These are phyloP conservation scores for Elmis aenea DNA, from an alignment of 2,888 invertebrate species.

Conservation along the genomic window DNA sequence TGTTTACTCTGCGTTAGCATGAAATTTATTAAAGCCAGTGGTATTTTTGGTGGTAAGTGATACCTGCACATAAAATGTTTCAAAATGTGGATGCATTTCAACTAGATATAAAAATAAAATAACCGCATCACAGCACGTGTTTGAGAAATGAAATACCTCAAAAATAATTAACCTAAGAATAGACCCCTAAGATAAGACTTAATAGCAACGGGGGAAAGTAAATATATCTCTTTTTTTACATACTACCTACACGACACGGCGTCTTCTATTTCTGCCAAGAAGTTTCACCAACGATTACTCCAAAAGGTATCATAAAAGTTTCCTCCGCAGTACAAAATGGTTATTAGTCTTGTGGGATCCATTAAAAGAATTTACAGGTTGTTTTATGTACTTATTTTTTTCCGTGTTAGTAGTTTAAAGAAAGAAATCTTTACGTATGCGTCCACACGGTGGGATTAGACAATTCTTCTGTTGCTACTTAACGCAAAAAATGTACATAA, in stretches of 20 bases:
- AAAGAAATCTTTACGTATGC: no score
- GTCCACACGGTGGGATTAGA: no score
- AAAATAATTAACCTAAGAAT: constrained; percentile 4
- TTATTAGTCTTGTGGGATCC: constrained; percentile 27
- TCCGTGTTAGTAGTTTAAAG: no score
- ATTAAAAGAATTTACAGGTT: constrained; percentile 25
- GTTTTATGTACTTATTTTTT: constrained; percentile 14
- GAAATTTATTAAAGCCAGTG: constrained; percentile 16
- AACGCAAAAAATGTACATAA: no score
- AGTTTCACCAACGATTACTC: constrained; percentile 22
- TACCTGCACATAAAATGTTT: constrained; percentile 10
- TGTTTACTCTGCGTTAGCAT: no score
- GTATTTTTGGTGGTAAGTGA: constrained; percentile 7
- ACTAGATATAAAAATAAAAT: constrained; percentile 3
- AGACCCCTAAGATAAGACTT: constrained; percentile 10
- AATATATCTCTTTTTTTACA: constrained; percentile 14
- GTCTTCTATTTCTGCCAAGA: constrained; percentile 17
- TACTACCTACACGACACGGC: no score
- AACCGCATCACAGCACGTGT: not conserved
- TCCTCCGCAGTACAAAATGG: constrained; percentile 25
- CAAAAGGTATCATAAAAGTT: constrained; percentile 26
- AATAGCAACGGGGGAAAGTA: constrained; percentile 9
- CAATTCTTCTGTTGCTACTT: no score
- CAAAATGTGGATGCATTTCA: not conserved
- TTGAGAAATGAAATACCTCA: constrained; percentile 1